Evolutionary conservation across 1,140 invertebrate species (phyloP), one percentile per base, ranked within the genome.

Genomic region (Ips nitidus): DNA sequence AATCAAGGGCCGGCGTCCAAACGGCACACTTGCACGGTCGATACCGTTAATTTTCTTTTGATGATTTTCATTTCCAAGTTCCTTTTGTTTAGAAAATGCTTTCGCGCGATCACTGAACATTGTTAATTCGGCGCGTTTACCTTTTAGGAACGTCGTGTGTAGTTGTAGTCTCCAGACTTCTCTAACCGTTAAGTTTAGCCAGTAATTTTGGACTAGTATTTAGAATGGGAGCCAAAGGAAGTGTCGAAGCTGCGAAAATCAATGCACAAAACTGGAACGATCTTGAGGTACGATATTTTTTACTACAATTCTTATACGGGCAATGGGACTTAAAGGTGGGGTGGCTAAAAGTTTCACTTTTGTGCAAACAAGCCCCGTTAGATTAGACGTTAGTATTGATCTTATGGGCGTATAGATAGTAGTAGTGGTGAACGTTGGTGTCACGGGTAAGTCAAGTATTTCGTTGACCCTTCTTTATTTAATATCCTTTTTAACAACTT

Each of bases 201-300:
- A 42, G 40, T 59, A 8, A 59, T 4, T 38, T 6, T 39, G 37
- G 38, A 37, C 4, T 56, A 7, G 40, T 56, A 56, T 52, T 60
- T 59, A 66, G 56, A 67, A 87, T 89, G 88, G 88, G 88, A 84
- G 87, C 87, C 79, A 89, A 89, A 85, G 86, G 87, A 79, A 89
- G 88, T 84, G 88, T 89, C 78, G 88, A 89, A 81, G 85, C 85
- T 78, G 87, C 87, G 80, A 89, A 89, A 86, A 86, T 88, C 83
- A 88, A 88, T 82, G 84, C 87, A 81, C 86, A 88, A 85, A 87
- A 87, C 84, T 89, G 88, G 88, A 88, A 86, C 82, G 87, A 88
- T 83, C 82, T 88, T 77, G 88, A 89, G 88, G 88, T 89, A 85
- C 81, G 83, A 22, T 22, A 22, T 22, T 41, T 37, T 2, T 22